Evolutionary conservation across 1,140 invertebrate genomes (phyloP).

Genomic region (Nylanderia fulva): DNA sequence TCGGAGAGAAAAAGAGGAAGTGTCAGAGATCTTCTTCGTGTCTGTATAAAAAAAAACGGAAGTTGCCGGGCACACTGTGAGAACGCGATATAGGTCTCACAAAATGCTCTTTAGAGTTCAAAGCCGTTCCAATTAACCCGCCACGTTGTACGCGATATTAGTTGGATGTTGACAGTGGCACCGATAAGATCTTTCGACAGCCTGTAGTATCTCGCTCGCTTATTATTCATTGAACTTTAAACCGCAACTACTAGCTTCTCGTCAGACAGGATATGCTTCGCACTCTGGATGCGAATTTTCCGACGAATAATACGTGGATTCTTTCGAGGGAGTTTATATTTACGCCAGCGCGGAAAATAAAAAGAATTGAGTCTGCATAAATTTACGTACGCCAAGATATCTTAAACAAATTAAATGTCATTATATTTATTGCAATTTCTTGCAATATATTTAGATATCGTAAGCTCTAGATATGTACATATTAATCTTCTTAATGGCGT

Average conservation of each 20-base stretch:
- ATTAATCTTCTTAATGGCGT: background rate
- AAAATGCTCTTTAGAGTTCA: constrained; percentile 78
- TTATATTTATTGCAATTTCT: constrained; percentile 8
- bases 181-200: constrained; percentile 82
- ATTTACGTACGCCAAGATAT: background rate
- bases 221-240: constrained; percentile 84
- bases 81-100: constrained; percentile 78
- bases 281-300: constrained; percentile 41
- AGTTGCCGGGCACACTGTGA: constrained; percentile 60
- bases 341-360: background rate
- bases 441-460: background rate
- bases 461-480: no score
- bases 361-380: background rate
- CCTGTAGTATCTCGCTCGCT: constrained; percentile 71
- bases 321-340: constrained; percentile 28
- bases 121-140: constrained; percentile 81
- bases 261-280: constrained; percentile 41
- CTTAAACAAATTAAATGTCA: constrained; percentile 13
- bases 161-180: constrained; percentile 84
- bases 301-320: constrained; percentile 4
- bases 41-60: constrained; percentile 11
- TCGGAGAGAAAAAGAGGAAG: background rate
- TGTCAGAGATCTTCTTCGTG: background rate
- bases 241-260: constrained; percentile 61
- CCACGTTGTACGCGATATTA: constrained; percentile 84